These are phyloP conservation scores for Pseudochaenichthys georgianus DNA, from an alignment of 2,797 vertebrate genomes.

Conservation along the genomic window DNA sequence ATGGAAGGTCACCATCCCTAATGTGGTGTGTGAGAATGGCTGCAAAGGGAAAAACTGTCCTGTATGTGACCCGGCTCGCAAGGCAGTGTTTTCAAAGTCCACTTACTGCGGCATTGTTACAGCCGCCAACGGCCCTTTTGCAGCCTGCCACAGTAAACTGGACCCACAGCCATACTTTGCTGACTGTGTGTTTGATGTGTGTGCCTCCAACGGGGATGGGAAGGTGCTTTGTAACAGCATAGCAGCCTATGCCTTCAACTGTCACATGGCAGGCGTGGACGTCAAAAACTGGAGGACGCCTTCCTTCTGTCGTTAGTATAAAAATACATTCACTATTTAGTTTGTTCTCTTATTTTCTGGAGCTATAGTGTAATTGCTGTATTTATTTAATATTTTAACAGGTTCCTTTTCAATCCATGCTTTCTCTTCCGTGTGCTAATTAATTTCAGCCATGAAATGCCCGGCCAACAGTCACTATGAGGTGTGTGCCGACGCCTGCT, in stretches of 20 bases:
- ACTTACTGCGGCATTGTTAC: conserved; percentile 78
- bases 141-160: conserved; percentile 67
- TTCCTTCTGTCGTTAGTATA: conserved; percentile 83
- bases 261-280: conserved; percentile 67
- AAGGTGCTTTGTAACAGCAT: conserved; percentile 78
- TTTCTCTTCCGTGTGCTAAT: conserved; percentile 3
- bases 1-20: conserved; percentile 73
- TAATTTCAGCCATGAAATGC: conserved; percentile 82
- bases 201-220: conserved; percentile 68
- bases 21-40: conserved; percentile 69
- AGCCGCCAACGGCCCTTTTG: conserved; percentile 76
- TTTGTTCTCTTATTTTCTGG: neutral
- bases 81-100: conserved; percentile 65
- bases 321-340: neutral
- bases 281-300: conserved; percentile 80
- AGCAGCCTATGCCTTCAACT: conserved; percentile 78
- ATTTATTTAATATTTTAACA: neutral
- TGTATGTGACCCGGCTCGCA: conserved; percentile 55
- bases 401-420: neutral
- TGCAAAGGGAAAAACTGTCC: conserved; percentile 74
- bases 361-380: neutral
- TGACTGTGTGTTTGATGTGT: conserved; percentile 81
- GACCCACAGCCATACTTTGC: conserved; percentile 76
- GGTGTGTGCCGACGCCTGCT: conserved; percentile 81
- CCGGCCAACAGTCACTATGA: conserved; percentile 87